Evolutionary conservation across 2,888 invertebrate species (phyloP).

Genomic region (Prosapia bicincta): DNA sequence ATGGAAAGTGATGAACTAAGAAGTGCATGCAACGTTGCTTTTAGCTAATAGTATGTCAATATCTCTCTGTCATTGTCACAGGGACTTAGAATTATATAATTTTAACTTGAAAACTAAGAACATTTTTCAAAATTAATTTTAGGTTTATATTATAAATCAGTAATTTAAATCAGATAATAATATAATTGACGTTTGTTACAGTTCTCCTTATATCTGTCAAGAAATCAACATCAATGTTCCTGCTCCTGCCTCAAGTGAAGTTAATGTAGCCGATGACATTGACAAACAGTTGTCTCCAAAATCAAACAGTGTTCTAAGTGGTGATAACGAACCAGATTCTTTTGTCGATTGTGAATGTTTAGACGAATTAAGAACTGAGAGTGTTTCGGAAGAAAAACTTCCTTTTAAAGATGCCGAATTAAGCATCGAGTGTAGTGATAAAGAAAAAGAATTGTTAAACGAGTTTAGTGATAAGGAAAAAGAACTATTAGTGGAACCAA

Average conservation of each 20-base stretch:
- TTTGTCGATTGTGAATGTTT: constrained; percentile 23
- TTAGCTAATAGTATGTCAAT: too few relatives aligned
- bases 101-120: too few relatives aligned
- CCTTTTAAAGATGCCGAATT: constrained; percentile 14
- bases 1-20: too few relatives aligned
- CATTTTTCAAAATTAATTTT: too few relatives aligned
- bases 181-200: constrained; percentile 16
- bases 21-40: too few relatives aligned
- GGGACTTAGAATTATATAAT: too few relatives aligned
- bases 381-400: constrained; percentile 17
- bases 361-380: constrained; percentile 25
- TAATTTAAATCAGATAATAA: too few relatives aligned
- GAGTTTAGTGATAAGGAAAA: constrained; percentile 26
- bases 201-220: constrained; percentile 32
- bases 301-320: constrained; percentile 19
- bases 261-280: background rate
- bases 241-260: background rate
- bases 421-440: background rate
- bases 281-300: constrained; percentile 11
- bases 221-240: constrained; percentile 15
- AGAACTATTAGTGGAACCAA: constrained; percentile 31
- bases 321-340: constrained; percentile 19
- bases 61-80: too few relatives aligned
- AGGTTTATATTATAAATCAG: too few relatives aligned
- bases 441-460: background rate